These are phyloP conservation scores for Athene cunicularia DNA, from an alignment of 2,113 vertebrate genomes.

Conservation along the genomic window DNA sequence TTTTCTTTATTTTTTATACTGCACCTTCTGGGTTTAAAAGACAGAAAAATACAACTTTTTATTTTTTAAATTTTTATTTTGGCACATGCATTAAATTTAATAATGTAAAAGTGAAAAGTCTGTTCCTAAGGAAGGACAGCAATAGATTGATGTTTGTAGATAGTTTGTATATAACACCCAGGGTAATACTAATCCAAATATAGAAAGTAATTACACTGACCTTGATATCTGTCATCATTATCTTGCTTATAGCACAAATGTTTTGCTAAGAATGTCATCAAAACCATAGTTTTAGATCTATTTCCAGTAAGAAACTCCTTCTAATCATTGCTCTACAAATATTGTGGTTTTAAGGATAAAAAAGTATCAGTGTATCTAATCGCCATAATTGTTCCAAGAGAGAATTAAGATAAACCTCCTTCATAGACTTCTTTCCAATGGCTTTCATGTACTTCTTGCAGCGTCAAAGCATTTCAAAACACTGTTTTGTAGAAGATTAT, in stretches of 20 bases:
- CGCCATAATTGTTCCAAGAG: constrained; percentile 63
- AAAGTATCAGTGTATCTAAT: constrained; percentile 59
- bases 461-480: constrained; percentile 58
- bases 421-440: constrained; percentile 38
- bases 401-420: constrained; percentile 58
- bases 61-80: constrained; percentile 28
- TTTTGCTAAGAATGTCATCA: constrained; percentile 64
- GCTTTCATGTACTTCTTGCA: constrained; percentile 55
- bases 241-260: constrained; percentile 51
- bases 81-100: neutral
- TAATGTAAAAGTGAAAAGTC: neutral
- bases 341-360: constrained; percentile 59
- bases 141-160: constrained; percentile 29
- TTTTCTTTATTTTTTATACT: constrained; percentile 3
- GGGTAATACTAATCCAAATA: constrained; percentile 69
- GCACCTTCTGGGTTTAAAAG: constrained; percentile 19
- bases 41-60: constrained; percentile 9
- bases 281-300: constrained; percentile 68
- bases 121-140: neutral
- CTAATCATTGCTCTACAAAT: constrained; percentile 65
- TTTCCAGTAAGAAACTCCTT: constrained; percentile 65
- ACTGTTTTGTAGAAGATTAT: constrained; percentile 50
- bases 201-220: constrained; percentile 74
- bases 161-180: constrained; percentile 12
- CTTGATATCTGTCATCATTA: constrained; percentile 74